Percentiles rank a stretch among this genome's conserved stretches.
These are phyloP conservation scores for Oncorhynchus clarkii DNA, from an alignment of 2,113 vertebrate species.

Conservation along the genomic window DNA sequence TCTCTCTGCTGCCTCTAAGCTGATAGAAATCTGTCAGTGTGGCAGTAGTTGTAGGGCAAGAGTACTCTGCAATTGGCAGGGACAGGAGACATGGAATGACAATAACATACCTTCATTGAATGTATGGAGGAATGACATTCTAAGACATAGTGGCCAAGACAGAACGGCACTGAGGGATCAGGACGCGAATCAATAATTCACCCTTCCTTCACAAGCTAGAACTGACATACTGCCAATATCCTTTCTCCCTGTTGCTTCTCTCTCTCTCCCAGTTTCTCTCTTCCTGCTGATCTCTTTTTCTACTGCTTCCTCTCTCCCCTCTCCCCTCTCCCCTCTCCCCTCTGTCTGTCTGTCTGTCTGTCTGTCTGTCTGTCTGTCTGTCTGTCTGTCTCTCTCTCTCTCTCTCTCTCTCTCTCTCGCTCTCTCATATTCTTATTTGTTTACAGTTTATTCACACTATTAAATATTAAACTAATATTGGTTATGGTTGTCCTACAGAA, in stretches of 20 bases:
- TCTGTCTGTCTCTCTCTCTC: background rate
- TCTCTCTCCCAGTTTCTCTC: background rate
- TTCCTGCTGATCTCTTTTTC: background rate
- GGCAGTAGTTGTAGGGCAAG: constrained; percentile 2
- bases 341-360: background rate
- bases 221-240: background rate
- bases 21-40: constrained; percentile 32
- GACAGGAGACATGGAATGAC: constrained; percentile 3
- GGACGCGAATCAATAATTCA: constrained; percentile 42
- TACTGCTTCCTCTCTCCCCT: background rate
- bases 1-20: constrained; percentile 34
- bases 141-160: constrained; percentile 35
- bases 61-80: background rate
- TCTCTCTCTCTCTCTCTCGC: no score
- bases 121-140: constrained; percentile 37
- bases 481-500: no score
- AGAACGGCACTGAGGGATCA: constrained; percentile 24
- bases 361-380: no score
- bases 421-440: no score
- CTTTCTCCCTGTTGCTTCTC: constrained; percentile 6
- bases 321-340: background rate
- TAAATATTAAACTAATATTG: no score
- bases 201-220: constrained; percentile 5
- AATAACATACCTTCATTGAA: constrained; percentile 8
- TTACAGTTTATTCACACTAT: no score